Evolutionary conservation across 1,140 invertebrate species (phyloP).

Genomic region (Eumaeus atala): DNA sequence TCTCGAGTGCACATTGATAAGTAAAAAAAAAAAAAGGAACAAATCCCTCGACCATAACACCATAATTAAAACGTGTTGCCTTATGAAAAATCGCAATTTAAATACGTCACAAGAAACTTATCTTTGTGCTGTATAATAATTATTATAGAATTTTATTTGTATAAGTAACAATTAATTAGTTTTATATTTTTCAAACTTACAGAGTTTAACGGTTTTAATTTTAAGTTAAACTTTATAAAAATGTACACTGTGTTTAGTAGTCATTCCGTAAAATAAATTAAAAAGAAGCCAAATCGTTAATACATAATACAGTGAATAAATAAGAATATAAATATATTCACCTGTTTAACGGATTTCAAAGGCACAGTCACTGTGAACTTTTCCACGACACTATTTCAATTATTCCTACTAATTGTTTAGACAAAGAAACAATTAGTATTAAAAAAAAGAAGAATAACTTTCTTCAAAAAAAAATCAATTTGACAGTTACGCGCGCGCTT

Average conservation of each 20-base stretch:
- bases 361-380: conserved; percentile 60
- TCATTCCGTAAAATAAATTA: conserved; percentile 6
- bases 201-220: too few relatives aligned
- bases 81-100: conserved; percentile 4
- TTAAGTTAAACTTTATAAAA: too few relatives aligned
- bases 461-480: conserved; percentile 29
- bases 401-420: conserved; percentile 49
- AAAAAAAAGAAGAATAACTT: conserved; percentile 23
- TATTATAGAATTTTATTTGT: too few relatives aligned
- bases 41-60: too few relatives aligned
- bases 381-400: conserved; percentile 59
- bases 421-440: conserved; percentile 31
- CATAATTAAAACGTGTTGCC: too few relatives aligned
- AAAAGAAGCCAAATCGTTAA: too few relatives aligned
- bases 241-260: background rate
- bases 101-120: conserved; percentile 20
- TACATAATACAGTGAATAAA: conserved; percentile 1
- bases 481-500: conserved; percentile 55
- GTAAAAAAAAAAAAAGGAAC: conserved; percentile 31
- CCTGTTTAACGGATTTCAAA: conserved; percentile 57
- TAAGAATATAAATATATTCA: conserved; percentile 44
- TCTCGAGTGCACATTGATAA: conserved; percentile 51
- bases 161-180: too few relatives aligned
- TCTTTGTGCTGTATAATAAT: conserved; percentile 12
- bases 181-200: too few relatives aligned